These are phyloP conservation scores for Allolobophora icterica DNA, from an alignment of 2,888 invertebrate species.

Conservation along the genomic window DNA sequence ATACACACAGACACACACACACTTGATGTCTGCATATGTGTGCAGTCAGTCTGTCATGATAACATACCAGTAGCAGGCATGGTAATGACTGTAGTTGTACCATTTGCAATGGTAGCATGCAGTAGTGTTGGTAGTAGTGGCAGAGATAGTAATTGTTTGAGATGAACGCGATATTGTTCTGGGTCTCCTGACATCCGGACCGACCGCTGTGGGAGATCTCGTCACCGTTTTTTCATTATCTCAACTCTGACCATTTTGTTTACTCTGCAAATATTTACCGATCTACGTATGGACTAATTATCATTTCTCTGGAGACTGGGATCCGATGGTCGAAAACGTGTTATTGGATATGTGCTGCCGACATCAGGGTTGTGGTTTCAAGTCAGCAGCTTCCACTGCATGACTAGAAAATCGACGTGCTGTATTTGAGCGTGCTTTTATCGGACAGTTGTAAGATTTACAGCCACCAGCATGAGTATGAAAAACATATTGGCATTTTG, in stretches of 20 bases:
- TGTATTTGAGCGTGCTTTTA: no score
- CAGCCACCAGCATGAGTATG: background rate
- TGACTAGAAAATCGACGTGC: no score
- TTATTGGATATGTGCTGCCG: background rate
- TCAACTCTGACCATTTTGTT: background rate
- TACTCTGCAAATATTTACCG: background rate
- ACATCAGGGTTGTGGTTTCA: background rate
- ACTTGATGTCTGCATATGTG: background rate
- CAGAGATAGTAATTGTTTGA: background rate
- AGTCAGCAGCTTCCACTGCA: background rate
- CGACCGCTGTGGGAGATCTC: background rate
- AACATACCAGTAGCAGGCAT: background rate
- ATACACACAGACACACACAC: no score
- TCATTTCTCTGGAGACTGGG: background rate
- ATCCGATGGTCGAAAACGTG: background rate
- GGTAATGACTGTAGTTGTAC: background rate
- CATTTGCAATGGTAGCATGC: background rate
- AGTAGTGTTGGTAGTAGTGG: background rate
- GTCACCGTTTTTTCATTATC: background rate
- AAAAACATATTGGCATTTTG: background rate
- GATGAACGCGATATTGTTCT: background rate
- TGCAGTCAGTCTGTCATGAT: background rate
- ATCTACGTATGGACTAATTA: background rate
- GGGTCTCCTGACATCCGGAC: background rate
- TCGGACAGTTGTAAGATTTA: background rate